Evolutionary conservation across 2,113 vertebrate species (phyloP).

Genomic region (Elephantulus edwardii): DNA sequence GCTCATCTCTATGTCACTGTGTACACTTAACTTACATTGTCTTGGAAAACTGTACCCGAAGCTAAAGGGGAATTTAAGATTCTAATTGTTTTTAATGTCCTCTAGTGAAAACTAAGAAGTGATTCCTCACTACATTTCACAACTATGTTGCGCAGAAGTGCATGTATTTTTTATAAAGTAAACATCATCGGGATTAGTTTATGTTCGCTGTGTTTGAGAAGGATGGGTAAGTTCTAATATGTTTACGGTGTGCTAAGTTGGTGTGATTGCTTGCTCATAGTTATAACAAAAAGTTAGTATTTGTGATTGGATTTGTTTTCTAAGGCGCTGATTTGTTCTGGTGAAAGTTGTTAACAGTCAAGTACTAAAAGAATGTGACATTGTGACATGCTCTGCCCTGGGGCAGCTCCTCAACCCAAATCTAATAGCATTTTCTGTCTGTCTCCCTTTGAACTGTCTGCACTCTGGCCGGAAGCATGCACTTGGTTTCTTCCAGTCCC

Average conservation of each 20-base stretch:
- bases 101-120: slow-evolving; percentile 2
- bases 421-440: slow-evolving; percentile 4
- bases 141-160: slow-evolving; percentile 19
- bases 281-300: slow-evolving; percentile 29
- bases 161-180: slow-evolving; percentile 38
- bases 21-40: background rate
- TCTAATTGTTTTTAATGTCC: background rate
- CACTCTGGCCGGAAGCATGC: background rate
- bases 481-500: background rate
- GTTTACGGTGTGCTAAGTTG: slow-evolving; percentile 14
- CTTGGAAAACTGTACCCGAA: background rate
- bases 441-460: slow-evolving; percentile 29
- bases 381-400: background rate
- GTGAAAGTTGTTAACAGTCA: slow-evolving; percentile 33
- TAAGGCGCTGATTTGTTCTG: slow-evolving; percentile 34
- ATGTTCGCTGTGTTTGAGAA: slow-evolving; percentile 17
- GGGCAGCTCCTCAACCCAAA: slow-evolving; percentile 7
- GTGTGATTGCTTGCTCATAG: background rate
- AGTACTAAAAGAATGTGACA: slow-evolving; percentile 27
- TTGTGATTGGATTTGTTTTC: slow-evolving; percentile 32
- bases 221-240: slow-evolving; percentile 28
- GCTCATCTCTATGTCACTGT: background rate
- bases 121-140: background rate
- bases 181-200: slow-evolving; percentile 44
- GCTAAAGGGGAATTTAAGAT: slow-evolving; percentile 25